Conservation (phyloP, 2,888 invertebrate genomes). For the Uloborus plumipes region DNA sequence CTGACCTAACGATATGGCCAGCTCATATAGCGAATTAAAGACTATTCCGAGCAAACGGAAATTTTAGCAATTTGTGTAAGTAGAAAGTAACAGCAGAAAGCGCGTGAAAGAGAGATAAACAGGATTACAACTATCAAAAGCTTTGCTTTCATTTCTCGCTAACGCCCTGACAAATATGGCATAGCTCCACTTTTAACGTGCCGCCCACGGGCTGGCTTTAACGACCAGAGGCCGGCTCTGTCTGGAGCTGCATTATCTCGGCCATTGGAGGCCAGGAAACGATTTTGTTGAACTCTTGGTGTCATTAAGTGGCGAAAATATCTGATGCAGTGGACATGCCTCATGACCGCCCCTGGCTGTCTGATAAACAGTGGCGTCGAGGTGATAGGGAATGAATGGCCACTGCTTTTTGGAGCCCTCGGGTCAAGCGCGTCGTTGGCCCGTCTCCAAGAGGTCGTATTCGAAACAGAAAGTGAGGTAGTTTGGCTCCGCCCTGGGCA, state of each 20-base stretch:
- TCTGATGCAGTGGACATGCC: slow-evolving; percentile 28
- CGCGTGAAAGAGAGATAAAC: not conserved
- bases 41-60: slow-evolving; percentile 25
- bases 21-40: slow-evolving; percentile 44
- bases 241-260: slow-evolving; percentile 38
- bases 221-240: slow-evolving; percentile 26
- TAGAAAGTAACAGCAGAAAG: slow-evolving; percentile 52
- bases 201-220: slow-evolving; percentile 20
- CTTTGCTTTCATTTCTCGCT: slow-evolving; percentile 25
- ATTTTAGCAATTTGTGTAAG: slow-evolving; percentile 58
- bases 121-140: not conserved
- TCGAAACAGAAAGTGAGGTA: slow-evolving; percentile 34
- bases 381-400: slow-evolving; percentile 34
- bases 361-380: slow-evolving; percentile 38
- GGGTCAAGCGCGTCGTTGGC: slow-evolving; percentile 59
- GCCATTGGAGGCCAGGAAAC: slow-evolving; percentile 47
- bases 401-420: slow-evolving; percentile 30
- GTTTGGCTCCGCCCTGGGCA: slow-evolving; percentile 49
- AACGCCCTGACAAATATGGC: slow-evolving; percentile 44
- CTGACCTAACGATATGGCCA: slow-evolving; percentile 41
- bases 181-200: slow-evolving; percentile 3
- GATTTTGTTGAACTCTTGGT: slow-evolving; percentile 42
- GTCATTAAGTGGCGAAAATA: slow-evolving; percentile 52
- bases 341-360: slow-evolving; percentile 37
- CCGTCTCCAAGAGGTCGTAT: slow-evolving; percentile 57